Base-by-base conservation (phyloP, 2,888 invertebrate genomes). In the Eupeodes latifasciatus region DNA sequence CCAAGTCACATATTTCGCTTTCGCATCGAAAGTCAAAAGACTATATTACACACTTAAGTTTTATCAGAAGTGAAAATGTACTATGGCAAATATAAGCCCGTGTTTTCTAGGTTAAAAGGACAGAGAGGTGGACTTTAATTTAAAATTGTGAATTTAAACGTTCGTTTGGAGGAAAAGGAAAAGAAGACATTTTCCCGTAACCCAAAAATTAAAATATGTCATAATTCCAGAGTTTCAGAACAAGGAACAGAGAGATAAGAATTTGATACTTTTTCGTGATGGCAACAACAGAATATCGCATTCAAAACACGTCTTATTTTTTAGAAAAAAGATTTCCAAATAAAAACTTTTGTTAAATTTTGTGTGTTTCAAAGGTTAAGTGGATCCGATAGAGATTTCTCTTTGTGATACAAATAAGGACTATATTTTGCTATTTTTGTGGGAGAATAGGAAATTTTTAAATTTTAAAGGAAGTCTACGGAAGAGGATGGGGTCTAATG, bases 231-330 rank as follows among this genome's bases (percentile, higher is more conserved):
- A 19, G 47, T 62, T 62, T 40, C 40, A 7, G 3, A 59, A 59
- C 34, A 34, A 10, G 40, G 6, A 27, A 27, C 2, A 27, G 40
- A 40, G 40, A 40, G 40, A 44, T 49, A 49, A 27, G 12, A 66
- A 49, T 49, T 49, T 14, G 47, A 49, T 27, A 7, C 14, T 36
- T 59, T 59, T 27, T 36, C 27, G 27, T 1, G 5, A 59, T 14
- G n/a, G 1, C 1, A 16, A 2, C 11, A 16, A 14, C 7, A 34
- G 16, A 14, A 59, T 77, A 59, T 19, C 36, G 14, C 47, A 77
- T 77, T 57, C 67, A 14, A 36, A 67, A 77, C 77, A 77, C 77
- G 77, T 64, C 7, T 59, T 36, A 3, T 27, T 27, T 27, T 27
- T 27, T 27, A 27, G 40, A 2, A 36, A 4, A 76, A 64, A 44